These are phyloP conservation scores for Zosterops pallidus DNA, from an alignment of 2,113 vertebrate species.

Conservation along the genomic window DNA sequence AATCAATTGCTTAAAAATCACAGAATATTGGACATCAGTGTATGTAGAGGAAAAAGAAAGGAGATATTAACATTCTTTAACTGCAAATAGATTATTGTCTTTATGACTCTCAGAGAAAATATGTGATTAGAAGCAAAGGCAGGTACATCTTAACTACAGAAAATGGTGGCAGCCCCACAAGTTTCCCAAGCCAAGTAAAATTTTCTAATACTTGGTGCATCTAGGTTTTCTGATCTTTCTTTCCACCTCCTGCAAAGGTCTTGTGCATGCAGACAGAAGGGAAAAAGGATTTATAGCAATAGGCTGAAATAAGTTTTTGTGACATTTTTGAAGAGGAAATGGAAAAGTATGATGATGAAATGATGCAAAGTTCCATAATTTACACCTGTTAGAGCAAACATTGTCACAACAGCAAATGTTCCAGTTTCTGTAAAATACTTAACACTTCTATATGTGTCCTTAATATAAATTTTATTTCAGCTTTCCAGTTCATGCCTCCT, in stretches of 20 bases:
- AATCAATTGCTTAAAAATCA: not conserved
- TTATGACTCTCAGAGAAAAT: not conserved
- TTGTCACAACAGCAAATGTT: not conserved
- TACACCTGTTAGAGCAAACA: not conserved
- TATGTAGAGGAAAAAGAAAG: not conserved
- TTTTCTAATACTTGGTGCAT: not conserved
- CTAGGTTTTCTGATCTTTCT: not conserved
- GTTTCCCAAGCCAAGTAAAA: not conserved
- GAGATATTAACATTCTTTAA: not conserved
- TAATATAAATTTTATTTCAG: not conserved
- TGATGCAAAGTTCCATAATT: not conserved
- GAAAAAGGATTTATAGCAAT: not conserved
- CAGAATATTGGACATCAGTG: not conserved
- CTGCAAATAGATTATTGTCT: not conserved
- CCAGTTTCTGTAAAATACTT: not conserved
- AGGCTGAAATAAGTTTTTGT: not conserved
- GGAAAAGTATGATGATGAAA: not conserved
- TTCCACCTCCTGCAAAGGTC: not conserved
- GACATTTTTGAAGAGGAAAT: not conserved
- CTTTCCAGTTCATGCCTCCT: not conserved
- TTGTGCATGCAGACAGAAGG: not conserved
- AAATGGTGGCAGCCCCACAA: not conserved
- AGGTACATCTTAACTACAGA: not conserved
- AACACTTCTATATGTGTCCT: not conserved
- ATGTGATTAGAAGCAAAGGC: not conserved